Evolutionary conservation across 2,797 vertebrate species (phyloP).

Genomic region (Odontamblyopus lacepedii): DNA sequence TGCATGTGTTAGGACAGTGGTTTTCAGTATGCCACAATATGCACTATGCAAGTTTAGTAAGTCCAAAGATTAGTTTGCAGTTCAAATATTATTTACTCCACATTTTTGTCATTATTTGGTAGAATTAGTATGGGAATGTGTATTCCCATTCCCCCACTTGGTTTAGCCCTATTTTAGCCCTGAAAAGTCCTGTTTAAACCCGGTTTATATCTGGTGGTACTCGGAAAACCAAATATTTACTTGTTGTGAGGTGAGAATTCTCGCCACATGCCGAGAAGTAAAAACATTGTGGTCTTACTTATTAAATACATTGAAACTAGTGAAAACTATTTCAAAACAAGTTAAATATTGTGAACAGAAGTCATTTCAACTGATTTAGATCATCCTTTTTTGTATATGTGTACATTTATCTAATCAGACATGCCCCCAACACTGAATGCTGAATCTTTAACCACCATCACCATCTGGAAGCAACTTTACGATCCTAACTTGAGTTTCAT

Average conservation of each 20-base stretch:
- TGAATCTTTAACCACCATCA: constrained; percentile 29
- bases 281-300: neutral
- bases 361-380: neutral
- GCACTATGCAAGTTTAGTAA: too few relatives aligned
- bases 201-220: too few relatives aligned
- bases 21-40: too few relatives aligned
- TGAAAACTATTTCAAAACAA: neutral
- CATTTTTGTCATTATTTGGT: too few relatives aligned
- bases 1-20: neutral
- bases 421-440: constrained; percentile 50
- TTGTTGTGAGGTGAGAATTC: neutral
- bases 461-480: constrained; percentile 29
- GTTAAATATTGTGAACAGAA: neutral
- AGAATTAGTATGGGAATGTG: too few relatives aligned
- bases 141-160: too few relatives aligned
- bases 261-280: neutral
- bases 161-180: too few relatives aligned
- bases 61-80: too few relatives aligned
- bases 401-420: constrained; percentile 40
- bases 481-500: constrained; percentile 33
- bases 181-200: too few relatives aligned
- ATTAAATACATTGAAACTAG: neutral
- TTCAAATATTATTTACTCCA: too few relatives aligned
- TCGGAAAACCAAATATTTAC: neutral
- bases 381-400: neutral